phyloP scores from a whole-genome alignment of 2,888 invertebrate genomes.

The Flexamia atlantica region DNA sequence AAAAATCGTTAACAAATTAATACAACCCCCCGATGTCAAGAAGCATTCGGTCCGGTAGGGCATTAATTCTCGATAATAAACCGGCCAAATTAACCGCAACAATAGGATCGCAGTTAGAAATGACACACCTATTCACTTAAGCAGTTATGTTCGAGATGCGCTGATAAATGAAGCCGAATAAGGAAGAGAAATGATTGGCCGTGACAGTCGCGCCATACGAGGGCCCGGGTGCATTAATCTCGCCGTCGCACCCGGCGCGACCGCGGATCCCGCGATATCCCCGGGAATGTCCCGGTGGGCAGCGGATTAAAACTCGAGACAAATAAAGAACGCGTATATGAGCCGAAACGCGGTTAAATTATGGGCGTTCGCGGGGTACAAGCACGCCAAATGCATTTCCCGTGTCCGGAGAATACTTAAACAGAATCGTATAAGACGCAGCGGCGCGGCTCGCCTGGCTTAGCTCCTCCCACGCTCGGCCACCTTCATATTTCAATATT shows the following conservation, averaged over 20 bases:
- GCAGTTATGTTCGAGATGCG: neutral
- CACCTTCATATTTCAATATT: slow-evolving; percentile 55
- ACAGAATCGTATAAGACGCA: slow-evolving; percentile 56
- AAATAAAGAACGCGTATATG: slow-evolving; percentile 46
- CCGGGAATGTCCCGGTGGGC: slow-evolving; percentile 23
- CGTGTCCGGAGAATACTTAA: slow-evolving; percentile 60
- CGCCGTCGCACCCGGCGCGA: neutral
- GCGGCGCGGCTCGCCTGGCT: neutral
- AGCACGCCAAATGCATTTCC: slow-evolving; percentile 61
- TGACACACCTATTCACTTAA: slow-evolving; percentile 32
- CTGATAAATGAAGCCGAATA: slow-evolving; percentile 41
- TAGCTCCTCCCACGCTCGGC: neutral
- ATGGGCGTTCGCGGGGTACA: slow-evolving; percentile 54
- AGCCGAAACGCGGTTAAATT: slow-evolving; percentile 61
- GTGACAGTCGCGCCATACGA: neutral
- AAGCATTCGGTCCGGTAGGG: slow-evolving; percentile 11
- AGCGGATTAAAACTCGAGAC: slow-evolving; percentile 51
- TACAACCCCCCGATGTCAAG: neutral
- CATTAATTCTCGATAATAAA: slow-evolving; percentile 25
- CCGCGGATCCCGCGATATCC: neutral
- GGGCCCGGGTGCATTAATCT: slow-evolving; percentile 22
- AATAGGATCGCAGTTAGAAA: neutral
- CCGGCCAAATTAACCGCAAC: slow-evolving; percentile 24
- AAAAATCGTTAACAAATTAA: neutral
- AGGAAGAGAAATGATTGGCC: slow-evolving; percentile 48